Conservation (phyloP, 2,797 vertebrate species). For the Esox lucius region DNA sequence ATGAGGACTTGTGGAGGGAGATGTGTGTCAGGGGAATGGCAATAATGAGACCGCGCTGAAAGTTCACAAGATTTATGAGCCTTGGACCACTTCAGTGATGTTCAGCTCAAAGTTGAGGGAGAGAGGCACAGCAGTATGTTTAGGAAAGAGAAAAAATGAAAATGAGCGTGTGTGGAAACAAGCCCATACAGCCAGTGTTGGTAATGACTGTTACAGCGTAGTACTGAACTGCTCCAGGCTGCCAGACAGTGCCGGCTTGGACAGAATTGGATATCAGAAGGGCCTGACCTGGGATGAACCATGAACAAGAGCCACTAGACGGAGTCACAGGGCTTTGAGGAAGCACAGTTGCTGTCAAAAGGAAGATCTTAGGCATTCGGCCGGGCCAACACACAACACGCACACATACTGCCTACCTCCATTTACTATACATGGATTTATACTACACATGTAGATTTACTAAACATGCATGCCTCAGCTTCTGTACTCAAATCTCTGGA, state of each 20-base stretch:
- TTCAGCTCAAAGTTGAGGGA: conserved; percentile 31
- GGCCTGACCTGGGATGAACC: conserved; percentile 24
- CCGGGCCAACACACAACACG: conserved; percentile 7
- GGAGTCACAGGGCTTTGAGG: conserved; percentile 33
- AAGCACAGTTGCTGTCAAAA: conserved; percentile 19
- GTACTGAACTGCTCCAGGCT: not conserved
- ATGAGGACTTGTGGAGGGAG: conserved; percentile 44
- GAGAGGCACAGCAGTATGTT: not conserved
- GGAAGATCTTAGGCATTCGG: not conserved
- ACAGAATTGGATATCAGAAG: not conserved
- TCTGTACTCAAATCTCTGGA: too few species aligned
- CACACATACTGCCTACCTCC: conserved; percentile 25
- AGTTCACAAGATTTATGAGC: conserved; percentile 50
- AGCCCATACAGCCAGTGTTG: conserved; percentile 29
- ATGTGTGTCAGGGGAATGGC: conserved; percentile 24
- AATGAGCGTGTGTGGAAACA: conserved; percentile 21
- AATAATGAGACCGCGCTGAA: conserved; percentile 47
- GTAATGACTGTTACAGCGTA: conserved; percentile 21
- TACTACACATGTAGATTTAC: too few species aligned
- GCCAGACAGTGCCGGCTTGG: conserved; percentile 38
- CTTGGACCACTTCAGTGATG: conserved; percentile 38
- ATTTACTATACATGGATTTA: too few species aligned
- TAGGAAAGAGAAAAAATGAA: conserved; percentile 5
- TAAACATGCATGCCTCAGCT: too few species aligned
- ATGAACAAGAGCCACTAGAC: conserved; percentile 18